Percentiles rank a stretch among this genome's conserved stretches.
phyloP scores from a whole-genome alignment of 2,888 invertebrate genomes.

The Thereva nobilitata region DNA sequence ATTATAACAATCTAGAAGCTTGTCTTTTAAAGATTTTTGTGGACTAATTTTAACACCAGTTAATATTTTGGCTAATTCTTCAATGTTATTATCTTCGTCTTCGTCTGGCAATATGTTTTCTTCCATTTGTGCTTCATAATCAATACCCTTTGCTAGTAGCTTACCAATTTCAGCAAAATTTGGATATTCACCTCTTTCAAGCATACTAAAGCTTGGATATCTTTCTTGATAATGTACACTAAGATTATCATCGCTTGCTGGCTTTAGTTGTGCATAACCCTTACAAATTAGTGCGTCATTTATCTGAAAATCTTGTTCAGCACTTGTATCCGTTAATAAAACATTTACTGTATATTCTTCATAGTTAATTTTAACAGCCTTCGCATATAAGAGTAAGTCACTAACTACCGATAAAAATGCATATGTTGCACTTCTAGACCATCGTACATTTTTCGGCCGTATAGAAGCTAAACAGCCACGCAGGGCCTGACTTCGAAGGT shows the following conservation, averaged over 20 bases:
- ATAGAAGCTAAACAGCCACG: constrained; percentile 39
- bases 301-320: constrained; percentile 37
- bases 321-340: constrained; percentile 38
- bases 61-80: constrained; percentile 13
- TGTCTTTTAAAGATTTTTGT: too few species aligned
- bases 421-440: constrained; percentile 39
- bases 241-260: neutral
- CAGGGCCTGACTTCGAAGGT: constrained; percentile 31
- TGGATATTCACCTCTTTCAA: constrained; percentile 50
- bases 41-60: neutral
- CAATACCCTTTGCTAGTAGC: constrained; percentile 45
- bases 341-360: constrained; percentile 32
- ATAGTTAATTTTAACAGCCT: constrained; percentile 35
- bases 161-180: constrained; percentile 46
- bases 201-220: constrained; percentile 49
- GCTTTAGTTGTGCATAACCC: constrained; percentile 21
- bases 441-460: constrained; percentile 34
- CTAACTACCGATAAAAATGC: constrained; percentile 36
- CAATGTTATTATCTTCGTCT: constrained; percentile 18
- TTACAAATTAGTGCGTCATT: constrained; percentile 36
- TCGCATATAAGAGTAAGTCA: constrained; percentile 39
- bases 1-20: too few species aligned
- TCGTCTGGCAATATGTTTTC: constrained; percentile 37
- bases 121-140: constrained; percentile 45
- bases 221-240: constrained; percentile 46